phyloP scores from a whole-genome alignment of 2,888 invertebrate genomes.

The Eupithecia inturbata region DNA sequence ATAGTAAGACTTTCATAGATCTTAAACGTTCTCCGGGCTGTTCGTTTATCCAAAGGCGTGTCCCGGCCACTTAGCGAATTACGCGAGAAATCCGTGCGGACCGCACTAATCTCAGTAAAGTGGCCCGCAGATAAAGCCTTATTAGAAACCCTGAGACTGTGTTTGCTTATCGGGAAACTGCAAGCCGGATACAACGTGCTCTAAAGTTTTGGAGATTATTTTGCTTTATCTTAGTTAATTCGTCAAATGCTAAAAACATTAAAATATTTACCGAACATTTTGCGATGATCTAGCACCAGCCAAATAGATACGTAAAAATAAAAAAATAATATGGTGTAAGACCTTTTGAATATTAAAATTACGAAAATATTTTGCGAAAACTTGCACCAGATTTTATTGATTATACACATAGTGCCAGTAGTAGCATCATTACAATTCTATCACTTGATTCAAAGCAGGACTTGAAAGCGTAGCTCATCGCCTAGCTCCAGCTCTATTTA shows the following conservation, averaged over 20 bases:
- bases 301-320: background rate
- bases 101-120: conserved; percentile 34
- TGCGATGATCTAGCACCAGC: background rate
- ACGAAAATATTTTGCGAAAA: background rate
- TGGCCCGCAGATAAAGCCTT: conserved; percentile 32
- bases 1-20: background rate
- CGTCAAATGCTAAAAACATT: background rate
- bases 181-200: background rate
- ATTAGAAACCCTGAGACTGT: conserved; percentile 30
- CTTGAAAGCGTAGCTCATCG: background rate
- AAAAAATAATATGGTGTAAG: background rate
- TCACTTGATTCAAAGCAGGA: background rate
- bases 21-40: background rate
- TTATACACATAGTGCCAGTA: background rate
- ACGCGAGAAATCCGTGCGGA: conserved; percentile 37
- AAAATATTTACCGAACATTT: background rate
- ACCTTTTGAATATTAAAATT: background rate
- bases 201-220: background rate
- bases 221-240: background rate
- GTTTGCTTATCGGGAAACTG: conserved; percentile 24
- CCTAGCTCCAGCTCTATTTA: conserved; percentile 24
- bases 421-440: background rate
- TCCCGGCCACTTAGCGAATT: conserved; percentile 37
- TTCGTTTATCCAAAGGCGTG: conserved; percentile 27
- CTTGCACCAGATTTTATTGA: background rate